Percentiles rank a stretch among this genome's conserved stretches.
Conservation (phyloP, 2,797 vertebrate genomes). For the Thunnus albacares region DNA sequence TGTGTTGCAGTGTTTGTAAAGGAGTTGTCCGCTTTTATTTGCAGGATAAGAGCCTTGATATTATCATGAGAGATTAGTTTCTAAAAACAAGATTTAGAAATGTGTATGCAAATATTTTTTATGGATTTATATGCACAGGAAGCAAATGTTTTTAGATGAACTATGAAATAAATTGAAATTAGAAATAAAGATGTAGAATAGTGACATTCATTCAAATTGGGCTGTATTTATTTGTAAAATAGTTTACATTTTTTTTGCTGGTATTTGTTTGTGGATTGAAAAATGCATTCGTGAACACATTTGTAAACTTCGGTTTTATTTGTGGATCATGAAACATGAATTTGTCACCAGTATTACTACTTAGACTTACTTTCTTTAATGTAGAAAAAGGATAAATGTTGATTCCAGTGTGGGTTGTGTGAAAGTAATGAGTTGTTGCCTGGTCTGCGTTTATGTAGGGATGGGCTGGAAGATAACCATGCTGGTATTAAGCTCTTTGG, state of each 20-base stretch:
- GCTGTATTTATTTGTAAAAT: not conserved
- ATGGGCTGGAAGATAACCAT: constrained; percentile 91
- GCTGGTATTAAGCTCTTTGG: constrained; percentile 90
- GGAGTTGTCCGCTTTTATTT: constrained; percentile 18
- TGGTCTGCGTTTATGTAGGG: constrained; percentile 75
- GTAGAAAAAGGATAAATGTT: not conserved
- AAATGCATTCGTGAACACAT: not conserved
- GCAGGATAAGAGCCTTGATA: not conserved
- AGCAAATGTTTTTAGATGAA: too few relatives aligned
- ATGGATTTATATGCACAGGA: not conserved
- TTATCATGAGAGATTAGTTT: not conserved
- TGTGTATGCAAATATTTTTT: not conserved
- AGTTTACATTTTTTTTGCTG: not conserved
- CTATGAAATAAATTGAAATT: not conserved
- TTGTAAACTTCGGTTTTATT: too few relatives aligned
- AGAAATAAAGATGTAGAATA: not conserved
- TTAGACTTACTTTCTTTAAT: not conserved
- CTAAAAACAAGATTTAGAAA: not conserved
- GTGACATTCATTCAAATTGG: not conserved
- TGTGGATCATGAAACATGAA: too few relatives aligned
- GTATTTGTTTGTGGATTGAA: not conserved
- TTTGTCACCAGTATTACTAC: too few relatives aligned
- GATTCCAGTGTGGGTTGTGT: constrained; percentile 8
- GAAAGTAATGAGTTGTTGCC: not conserved
- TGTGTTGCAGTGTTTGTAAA: constrained; percentile 18